phyloP scores from a whole-genome alignment of 2,113 vertebrate species.

The Salminus brasiliensis region DNA sequence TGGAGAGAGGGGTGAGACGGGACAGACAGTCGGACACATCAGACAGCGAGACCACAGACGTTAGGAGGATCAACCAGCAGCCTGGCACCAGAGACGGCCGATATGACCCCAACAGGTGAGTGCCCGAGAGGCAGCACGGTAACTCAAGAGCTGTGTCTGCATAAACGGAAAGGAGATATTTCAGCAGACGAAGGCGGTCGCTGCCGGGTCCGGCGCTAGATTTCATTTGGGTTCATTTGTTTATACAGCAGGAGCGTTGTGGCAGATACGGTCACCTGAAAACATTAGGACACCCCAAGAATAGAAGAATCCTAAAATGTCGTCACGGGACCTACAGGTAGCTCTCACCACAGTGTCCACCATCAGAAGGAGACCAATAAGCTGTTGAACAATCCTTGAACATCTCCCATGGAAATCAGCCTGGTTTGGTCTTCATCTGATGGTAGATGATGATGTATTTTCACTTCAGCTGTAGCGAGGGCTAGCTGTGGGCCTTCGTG shows the following conservation, averaged over 20 bases:
- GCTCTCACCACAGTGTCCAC: too few species aligned
- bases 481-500: too few species aligned
- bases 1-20: conserved; percentile 75
- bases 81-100: conserved; percentile 74
- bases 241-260: neutral
- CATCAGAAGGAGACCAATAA: too few species aligned
- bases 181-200: neutral
- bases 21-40: conserved; percentile 88
- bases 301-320: neutral
- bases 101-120: conserved; percentile 88
- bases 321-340: too few species aligned
- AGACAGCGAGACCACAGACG: conserved; percentile 87
- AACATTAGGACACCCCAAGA: neutral
- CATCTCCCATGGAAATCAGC: too few species aligned
- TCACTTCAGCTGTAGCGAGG: too few species aligned
- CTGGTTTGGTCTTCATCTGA: too few species aligned
- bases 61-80: conserved; percentile 86
- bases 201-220: neutral
- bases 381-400: too few species aligned
- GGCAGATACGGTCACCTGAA: neutral
- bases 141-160: conserved; percentile 6
- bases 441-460: too few species aligned
- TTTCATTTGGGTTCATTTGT: neutral
- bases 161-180: conserved; percentile 13
- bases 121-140: neutral